Evolutionary conservation across 2,113 vertebrate genomes (phyloP).

Genomic region (Engraulis encrasicolus): DNA sequence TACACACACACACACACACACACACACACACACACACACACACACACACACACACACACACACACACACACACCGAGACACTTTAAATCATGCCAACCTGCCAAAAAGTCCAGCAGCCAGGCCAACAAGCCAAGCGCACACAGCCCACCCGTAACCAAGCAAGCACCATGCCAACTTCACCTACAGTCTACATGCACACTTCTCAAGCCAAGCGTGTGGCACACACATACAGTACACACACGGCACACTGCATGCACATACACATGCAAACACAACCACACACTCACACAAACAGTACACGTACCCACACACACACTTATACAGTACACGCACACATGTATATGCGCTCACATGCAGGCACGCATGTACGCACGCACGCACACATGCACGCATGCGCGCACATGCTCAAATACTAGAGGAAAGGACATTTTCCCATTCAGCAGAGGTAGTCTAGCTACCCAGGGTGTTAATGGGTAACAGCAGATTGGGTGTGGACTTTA

Average conservation of each 20-base stretch:
- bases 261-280: not conserved
- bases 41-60: not conserved
- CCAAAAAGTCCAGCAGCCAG: not conserved
- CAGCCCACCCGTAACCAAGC: not conserved
- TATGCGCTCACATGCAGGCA: not conserved
- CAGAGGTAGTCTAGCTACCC: not conserved
- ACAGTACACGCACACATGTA: not conserved
- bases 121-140: not conserved
- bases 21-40: not conserved
- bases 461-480: too few relatives aligned
- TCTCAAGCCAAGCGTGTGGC: not conserved
- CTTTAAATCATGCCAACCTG: not conserved
- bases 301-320: constrained; percentile 1
- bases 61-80: too few relatives aligned
- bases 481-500: too few relatives aligned
- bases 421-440: not conserved
- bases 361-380: not conserved
- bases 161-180: not conserved
- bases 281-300: constrained; percentile 13
- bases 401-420: too few relatives aligned
- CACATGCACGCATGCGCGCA: not conserved
- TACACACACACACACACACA: not conserved
- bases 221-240: not conserved
- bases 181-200: not conserved
- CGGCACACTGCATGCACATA: not conserved